phyloP scores from a whole-genome alignment of 2,888 invertebrate species.

The Saturnia japonica region DNA sequence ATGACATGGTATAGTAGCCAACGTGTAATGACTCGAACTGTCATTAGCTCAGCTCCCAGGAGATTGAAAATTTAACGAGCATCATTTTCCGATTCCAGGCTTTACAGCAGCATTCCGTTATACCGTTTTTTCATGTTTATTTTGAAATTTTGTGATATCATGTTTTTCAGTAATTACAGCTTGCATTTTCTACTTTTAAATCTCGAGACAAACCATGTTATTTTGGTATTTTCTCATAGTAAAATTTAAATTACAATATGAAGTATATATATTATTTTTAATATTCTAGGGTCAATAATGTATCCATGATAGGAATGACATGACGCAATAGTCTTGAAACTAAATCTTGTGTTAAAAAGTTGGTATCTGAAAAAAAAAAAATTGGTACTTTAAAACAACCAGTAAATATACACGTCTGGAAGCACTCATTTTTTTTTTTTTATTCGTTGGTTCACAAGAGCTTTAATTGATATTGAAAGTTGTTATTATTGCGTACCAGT shows the following conservation, averaged over 20 bases:
- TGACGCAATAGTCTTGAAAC: too few relatives aligned
- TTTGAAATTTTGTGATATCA: slow-evolving; percentile 30
- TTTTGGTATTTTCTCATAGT: not conserved
- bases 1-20: slow-evolving; percentile 30
- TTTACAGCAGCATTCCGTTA: slow-evolving; percentile 29
- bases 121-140: slow-evolving; percentile 31
- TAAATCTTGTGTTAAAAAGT: too few relatives aligned
- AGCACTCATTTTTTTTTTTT: too few relatives aligned
- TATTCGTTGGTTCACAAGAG: too few relatives aligned
- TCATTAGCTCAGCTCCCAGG: slow-evolving; percentile 44
- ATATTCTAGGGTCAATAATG: too few relatives aligned
- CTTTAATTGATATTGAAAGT: too few relatives aligned
- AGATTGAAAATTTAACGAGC: slow-evolving; percentile 63
- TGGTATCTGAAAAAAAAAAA: too few relatives aligned
- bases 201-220: not conserved
- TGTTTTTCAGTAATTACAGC: slow-evolving; percentile 10
- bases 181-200: not conserved
- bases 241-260: not conserved
- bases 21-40: slow-evolving; percentile 48
- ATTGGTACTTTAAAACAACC: too few relatives aligned
- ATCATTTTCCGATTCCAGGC: slow-evolving; percentile 45
- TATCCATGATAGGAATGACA: too few relatives aligned
- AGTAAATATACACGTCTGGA: too few relatives aligned
- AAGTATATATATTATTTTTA: not conserved
- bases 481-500: too few relatives aligned